Conservation (phyloP, 2,797 vertebrate genomes). For the Nasua narica region DNA sequence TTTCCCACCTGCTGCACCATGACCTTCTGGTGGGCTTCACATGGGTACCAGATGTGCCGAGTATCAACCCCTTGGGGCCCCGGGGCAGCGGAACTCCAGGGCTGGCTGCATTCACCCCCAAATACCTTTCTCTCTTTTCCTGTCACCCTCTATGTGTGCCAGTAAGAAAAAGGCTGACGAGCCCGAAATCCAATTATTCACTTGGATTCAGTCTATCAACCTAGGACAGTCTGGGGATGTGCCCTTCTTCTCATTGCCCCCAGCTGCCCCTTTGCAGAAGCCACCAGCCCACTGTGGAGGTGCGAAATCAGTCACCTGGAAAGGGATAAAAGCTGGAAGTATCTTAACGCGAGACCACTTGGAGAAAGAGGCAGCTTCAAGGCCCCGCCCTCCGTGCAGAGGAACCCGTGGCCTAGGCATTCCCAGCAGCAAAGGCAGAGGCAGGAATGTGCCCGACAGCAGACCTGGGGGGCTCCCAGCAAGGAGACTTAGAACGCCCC, state of each 20-base stretch:
- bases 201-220: background rate
- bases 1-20: background rate
- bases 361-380: background rate
- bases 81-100: background rate
- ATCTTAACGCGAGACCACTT: background rate
- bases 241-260: background rate
- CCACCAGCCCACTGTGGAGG: background rate
- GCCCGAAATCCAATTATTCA: background rate
- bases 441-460: background rate
- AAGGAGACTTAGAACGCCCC: constrained; percentile 3
- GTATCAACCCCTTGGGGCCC: background rate
- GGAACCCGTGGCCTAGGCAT: background rate
- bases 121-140: background rate
- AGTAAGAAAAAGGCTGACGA: background rate
- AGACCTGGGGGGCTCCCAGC: background rate
- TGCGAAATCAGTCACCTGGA: background rate
- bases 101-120: background rate
- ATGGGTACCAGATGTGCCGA: background rate
- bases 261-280: background rate
- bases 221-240: background rate
- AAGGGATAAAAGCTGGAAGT: background rate
- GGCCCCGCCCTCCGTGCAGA: background rate
- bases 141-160: background rate
- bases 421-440: background rate
- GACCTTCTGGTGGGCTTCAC: background rate